Evolutionary conservation across 2,113 vertebrate genomes (phyloP), one percentile per base, ranked within the genome.

Genomic region (Hippocampus guttulatus): DNA sequence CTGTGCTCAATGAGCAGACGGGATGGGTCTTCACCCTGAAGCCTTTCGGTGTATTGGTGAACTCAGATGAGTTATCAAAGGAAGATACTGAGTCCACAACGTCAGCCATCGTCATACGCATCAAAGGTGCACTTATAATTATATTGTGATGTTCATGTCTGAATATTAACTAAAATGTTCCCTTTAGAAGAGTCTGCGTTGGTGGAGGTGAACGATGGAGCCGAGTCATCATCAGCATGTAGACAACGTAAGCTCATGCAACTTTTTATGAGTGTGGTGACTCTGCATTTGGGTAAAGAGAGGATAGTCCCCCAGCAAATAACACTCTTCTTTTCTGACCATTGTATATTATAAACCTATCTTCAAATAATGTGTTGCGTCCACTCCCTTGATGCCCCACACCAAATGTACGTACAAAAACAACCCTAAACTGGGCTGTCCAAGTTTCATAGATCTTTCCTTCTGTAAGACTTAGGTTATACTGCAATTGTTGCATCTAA

Each of bases 1-100:
- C 88, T 0, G 76, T 90, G 1, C 86, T 90, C 55, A 82, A 87
- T 2, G 54, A 85, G 73, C 66, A 78, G 60, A 83, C 60, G 9
- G 78, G 84, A 0, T 18, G 78, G 64, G 33, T 85, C 72, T 88
- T 76, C 55, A 82, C 72, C 6, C 20, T 89, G 70, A 86, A 83
- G 61, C 81, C 77, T 0, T 62, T 76, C 1, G 84, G 80, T 5
- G 79, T 73, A 51, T 15, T 90, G 6, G 66, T 41, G 3, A 58
- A 10, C 8, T 77, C 66, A 9, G 77, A 71, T 14, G 1, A 64
- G 7, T 2, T 21, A 4, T 33, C 20, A 0, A 73, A 66, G 0
- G 75, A 18, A 52, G 64, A 7, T 1, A 1, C 18, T 0, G 66
- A 54, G 6, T 3, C 43, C 0, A 1, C 64, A 0, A 5, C 68